Conservation (phyloP, 1,140 invertebrate genomes). For the Eurosta solidaginis region DNA sequence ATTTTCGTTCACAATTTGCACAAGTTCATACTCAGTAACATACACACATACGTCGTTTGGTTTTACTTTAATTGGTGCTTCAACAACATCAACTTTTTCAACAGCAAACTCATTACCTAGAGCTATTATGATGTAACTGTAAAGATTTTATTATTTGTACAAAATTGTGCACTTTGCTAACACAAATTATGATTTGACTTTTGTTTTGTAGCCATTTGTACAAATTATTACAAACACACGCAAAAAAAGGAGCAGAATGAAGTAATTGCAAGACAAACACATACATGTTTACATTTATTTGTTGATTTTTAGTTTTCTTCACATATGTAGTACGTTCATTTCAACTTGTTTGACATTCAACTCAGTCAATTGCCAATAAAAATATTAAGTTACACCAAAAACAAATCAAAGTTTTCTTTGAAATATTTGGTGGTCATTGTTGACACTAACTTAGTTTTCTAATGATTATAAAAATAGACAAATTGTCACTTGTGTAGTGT, state of each 20-base stretch:
- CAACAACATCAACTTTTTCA: neutral
- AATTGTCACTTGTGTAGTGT: neutral
- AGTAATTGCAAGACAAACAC: too few relatives aligned
- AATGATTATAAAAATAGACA: neutral
- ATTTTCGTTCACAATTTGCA: too few relatives aligned
- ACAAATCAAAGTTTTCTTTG: neutral
- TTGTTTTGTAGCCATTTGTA: neutral
- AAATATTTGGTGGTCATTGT: neutral
- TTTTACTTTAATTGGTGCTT: neutral
- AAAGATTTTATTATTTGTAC: neutral
- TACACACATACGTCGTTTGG: too few relatives aligned
- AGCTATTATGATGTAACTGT: neutral
- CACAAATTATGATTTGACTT: neutral
- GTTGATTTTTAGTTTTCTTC: neutral
- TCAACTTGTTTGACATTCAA: too few relatives aligned
- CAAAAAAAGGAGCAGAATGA: too few relatives aligned
- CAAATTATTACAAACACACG: neutral
- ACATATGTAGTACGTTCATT: too few relatives aligned
- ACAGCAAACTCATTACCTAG: neutral
- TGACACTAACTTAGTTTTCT: neutral
- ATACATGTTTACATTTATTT: neutral
- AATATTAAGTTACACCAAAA: neutral
- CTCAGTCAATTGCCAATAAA: constrained; percentile 2
- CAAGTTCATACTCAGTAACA: too few relatives aligned
- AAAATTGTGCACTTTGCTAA: neutral